Conservation (phyloP, 2,113 vertebrate species). For the Hippopotamus amphibius region DNA sequence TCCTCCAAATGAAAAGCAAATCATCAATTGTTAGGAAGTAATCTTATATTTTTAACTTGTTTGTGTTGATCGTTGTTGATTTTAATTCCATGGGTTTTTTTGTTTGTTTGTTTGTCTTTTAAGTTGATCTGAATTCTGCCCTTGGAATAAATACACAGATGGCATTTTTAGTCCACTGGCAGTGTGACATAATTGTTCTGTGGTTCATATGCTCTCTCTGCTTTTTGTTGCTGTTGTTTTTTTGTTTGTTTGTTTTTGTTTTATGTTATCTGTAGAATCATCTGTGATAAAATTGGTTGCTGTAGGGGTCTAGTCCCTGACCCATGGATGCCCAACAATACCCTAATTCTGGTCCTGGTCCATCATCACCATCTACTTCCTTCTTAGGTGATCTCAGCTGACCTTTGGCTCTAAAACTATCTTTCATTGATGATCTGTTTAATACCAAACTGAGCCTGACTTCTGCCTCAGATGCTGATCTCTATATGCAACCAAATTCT, state of each 20-base stretch:
- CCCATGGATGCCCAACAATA: background rate
- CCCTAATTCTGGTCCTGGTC: background rate
- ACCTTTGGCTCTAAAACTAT: background rate
- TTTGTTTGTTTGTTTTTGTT: background rate
- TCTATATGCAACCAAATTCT: background rate
- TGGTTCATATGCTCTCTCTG: background rate
- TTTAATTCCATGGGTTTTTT: background rate
- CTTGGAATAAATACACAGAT: constrained; percentile 6
- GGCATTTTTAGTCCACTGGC: background rate
- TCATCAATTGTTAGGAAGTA: background rate
- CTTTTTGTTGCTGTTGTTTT: background rate
- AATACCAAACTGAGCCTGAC: background rate
- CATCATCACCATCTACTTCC: background rate
- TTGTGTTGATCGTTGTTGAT: background rate
- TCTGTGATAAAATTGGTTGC: background rate
- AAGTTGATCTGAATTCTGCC: background rate
- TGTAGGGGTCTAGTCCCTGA: background rate
- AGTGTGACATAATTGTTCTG: background rate
- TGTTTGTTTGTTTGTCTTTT: background rate
- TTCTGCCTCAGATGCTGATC: background rate
- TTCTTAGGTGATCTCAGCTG: background rate
- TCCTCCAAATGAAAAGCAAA: background rate
- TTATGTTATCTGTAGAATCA: background rate
- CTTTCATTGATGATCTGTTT: background rate
- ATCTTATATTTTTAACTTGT: background rate